Percentiles rank a stretch among this genome's conserved stretches.
These are phyloP conservation scores for Tautogolabrus adspersus DNA, from an alignment of 2,113 vertebrate genomes.

Conservation along the genomic window DNA sequence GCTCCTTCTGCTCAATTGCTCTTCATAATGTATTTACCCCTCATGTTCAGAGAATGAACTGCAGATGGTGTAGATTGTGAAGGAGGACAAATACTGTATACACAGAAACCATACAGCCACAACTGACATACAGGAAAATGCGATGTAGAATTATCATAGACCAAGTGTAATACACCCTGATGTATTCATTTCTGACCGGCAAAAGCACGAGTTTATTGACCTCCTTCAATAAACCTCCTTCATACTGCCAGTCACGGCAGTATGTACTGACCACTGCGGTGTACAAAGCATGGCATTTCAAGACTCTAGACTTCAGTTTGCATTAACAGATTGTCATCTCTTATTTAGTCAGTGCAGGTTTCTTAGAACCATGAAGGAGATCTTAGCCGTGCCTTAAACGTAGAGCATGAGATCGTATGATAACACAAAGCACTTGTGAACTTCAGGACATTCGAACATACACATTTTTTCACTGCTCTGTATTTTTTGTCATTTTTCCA, in stretches of 20 bases:
- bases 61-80: background rate
- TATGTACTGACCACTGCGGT: background rate
- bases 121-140: no score
- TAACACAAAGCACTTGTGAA: background rate
- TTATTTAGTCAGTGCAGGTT: background rate
- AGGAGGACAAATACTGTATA: background rate
- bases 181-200: no score
- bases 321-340: background rate
- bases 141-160: no score
- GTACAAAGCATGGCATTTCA: background rate
- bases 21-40: background rate
- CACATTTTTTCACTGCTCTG: background rate
- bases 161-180: no score
- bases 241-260: no score
- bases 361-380: background rate
- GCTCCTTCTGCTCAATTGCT: conserved; percentile 14
- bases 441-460: background rate
- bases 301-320: background rate
- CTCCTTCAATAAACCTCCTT: no score
- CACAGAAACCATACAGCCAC: background rate
- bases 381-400: background rate
- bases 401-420: background rate
- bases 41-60: background rate
- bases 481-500: no score
- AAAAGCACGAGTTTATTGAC: no score